Evolutionary conservation across 1,140 invertebrate species (phyloP), one percentile per base, ranked within the genome.

Genomic region (Lucilia cuprina): DNA sequence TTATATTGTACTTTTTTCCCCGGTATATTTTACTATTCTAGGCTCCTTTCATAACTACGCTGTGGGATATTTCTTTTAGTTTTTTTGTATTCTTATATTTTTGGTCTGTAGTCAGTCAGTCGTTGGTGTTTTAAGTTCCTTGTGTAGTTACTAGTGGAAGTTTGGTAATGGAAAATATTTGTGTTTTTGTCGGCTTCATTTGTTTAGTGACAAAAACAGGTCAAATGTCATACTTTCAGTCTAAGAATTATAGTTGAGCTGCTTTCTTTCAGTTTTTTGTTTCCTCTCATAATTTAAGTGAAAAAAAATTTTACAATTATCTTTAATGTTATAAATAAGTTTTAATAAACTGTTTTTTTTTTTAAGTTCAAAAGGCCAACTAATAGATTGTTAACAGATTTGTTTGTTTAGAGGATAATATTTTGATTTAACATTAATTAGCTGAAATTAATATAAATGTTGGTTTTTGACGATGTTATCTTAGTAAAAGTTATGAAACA

Each of bases 221-320:
- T 80, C 77, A 80, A 80, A 49, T 80, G 77, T 80, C 77, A 80
- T 21, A 50, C n/a, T 34, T 50, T 80, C 65, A 25, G 65, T 21
- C 65, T 21, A 70, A 70, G 65, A 70, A 70, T 70, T 70, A 70
- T 70, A 70, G 65, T 70, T 60, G 13, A 5, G 7, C 55, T 60
- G 55, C 55, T 60, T 60, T 70, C 65, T 3, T 70, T 70, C 5
- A 12, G n/a, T 70, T 70, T 70, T 70, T 19, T 60, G n/a, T 25
- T 70, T 60, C n/a, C 55, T n/a, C 55, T 60, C 55, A 60, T 60
- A 60, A 60, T n/a, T 21, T 21, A 21, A 70, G 19, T 21, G n/a
- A 7, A 70, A 70, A 70, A 19, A 21, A 70, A 21, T 70, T 70
- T 70, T 12, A 21, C 65, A 70, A 70, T 70, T 70, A 70, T 25